These are phyloP conservation scores for Sapajus apella DNA, from an alignment of 2,113 vertebrate genomes.

Conservation along the genomic window DNA sequence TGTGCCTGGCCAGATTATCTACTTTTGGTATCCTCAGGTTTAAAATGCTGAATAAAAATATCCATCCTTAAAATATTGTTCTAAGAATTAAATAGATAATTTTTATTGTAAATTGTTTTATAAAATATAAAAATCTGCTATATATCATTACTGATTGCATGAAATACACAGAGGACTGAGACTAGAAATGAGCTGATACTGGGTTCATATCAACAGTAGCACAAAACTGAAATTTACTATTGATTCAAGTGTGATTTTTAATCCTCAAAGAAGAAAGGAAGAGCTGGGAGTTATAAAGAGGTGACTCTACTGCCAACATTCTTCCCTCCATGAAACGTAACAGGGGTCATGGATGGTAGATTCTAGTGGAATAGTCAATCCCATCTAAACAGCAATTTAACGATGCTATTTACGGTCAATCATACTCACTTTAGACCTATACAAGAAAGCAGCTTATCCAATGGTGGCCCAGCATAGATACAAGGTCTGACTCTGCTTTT, in stretches of 20 bases:
- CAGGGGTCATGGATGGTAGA: not conserved
- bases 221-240: not conserved
- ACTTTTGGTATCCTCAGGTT: not conserved
- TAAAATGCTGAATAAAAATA: constrained; percentile 13
- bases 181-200: not conserved
- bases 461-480: not conserved
- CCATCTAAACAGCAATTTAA: not conserved
- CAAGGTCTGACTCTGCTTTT: not conserved
- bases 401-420: not conserved
- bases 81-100: not conserved
- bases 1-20: no score
- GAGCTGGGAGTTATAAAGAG: not conserved
- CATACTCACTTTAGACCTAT: not conserved
- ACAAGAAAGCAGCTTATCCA: not conserved
- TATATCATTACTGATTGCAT: not conserved
- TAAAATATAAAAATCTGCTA: not conserved
- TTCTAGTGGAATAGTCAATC: not conserved
- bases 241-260: not conserved
- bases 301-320: not conserved
- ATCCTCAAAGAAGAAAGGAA: not conserved
- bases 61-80: not conserved
- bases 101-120: not conserved
- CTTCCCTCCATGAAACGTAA: not conserved
- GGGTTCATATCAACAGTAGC: not conserved
- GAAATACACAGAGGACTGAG: not conserved